These are phyloP conservation scores for Orthonyx spaldingii DNA, from an alignment of 2,113 vertebrate species.

Conservation along the genomic window DNA sequence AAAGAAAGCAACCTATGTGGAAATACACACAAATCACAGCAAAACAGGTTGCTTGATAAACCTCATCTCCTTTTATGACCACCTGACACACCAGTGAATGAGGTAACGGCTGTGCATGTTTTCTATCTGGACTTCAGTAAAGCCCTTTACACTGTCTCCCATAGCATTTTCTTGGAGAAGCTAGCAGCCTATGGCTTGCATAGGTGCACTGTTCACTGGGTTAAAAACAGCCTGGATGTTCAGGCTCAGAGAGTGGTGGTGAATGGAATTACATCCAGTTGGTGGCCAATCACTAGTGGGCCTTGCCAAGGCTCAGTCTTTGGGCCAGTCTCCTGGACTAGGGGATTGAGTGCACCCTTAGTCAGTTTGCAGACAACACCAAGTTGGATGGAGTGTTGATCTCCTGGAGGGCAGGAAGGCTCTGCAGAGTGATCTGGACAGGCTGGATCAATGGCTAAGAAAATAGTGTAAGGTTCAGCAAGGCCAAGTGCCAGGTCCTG, in stretches of 20 bases:
- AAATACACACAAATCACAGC: background rate
- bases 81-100: background rate
- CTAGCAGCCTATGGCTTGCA: background rate
- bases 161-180: background rate
- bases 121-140: background rate
- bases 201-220: background rate
- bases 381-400: background rate
- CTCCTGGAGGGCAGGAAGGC: background rate
- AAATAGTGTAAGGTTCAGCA: background rate
- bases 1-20: background rate
- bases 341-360: background rate
- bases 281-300: too few relatives aligned
- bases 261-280: background rate
- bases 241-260: background rate
- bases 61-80: background rate
- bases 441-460: background rate
- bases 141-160: background rate
- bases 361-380: background rate
- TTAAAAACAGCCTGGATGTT: background rate
- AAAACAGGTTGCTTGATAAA: background rate
- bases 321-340: background rate
- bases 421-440: background rate
- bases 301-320: background rate
- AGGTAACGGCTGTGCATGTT: background rate
- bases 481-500: background rate